A percentile compares a stretch with the other conserved stretches of the same genome.
Evolutionary conservation across 1,140 invertebrate genomes (phyloP).

Genomic region (Subanguina moxae): DNA sequence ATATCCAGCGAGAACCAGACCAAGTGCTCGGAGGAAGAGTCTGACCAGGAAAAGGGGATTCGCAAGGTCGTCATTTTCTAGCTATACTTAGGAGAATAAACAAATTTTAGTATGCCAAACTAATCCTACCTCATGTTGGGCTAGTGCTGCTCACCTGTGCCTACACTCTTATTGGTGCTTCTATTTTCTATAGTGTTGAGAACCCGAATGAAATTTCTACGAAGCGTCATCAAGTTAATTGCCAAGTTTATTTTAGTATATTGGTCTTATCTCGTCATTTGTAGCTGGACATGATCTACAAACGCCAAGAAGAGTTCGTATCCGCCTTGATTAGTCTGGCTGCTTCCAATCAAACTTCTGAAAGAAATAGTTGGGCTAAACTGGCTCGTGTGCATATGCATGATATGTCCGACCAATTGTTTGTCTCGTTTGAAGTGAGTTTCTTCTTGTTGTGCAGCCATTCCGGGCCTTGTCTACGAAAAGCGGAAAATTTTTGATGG

Average conservation of each 20-base stretch:
- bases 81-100: background rate
- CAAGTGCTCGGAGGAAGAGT: slow-evolving; percentile 46
- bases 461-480: no score
- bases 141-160: slow-evolving; percentile 55
- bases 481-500: no score
- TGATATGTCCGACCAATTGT: slow-evolving; percentile 58
- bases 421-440: slow-evolving; percentile 49
- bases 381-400: slow-evolving; percentile 52
- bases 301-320: slow-evolving; percentile 50
- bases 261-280: background rate
- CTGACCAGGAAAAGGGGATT: slow-evolving; percentile 35
- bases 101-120: slow-evolving; percentile 52
- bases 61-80: slow-evolving; percentile 32
- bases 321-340: slow-evolving; percentile 43
- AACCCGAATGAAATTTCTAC: slow-evolving; percentile 51
- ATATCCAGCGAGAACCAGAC: slow-evolving; percentile 36
- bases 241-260: background rate
- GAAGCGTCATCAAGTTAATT: slow-evolving; percentile 50
- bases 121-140: slow-evolving; percentile 58
- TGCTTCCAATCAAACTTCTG: slow-evolving; percentile 36
- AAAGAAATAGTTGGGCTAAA: slow-evolving; percentile 29
- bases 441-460: background rate
- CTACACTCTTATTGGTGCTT: slow-evolving; percentile 55
- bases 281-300: slow-evolving; percentile 48
- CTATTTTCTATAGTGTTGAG: slow-evolving; percentile 55